Base-by-base conservation (phyloP, 2,113 vertebrate genomes). In the Lepus europaeus region DNA sequence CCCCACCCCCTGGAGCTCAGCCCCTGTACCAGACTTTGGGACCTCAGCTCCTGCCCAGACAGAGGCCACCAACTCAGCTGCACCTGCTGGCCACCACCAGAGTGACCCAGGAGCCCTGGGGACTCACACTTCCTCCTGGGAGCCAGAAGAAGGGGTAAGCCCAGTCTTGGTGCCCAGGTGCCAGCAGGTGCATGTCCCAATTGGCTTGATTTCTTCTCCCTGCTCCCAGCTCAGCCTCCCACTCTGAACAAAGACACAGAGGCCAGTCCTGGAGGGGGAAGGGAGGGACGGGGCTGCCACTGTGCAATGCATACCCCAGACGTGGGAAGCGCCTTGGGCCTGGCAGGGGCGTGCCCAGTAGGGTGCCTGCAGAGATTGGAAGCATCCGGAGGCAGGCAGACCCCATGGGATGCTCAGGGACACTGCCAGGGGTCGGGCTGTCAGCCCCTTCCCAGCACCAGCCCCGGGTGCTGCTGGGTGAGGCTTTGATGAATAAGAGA, bases 401-500 rank as follows among this genome's bases (percentile, higher is more conserved):
- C 29, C 51, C 49, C 29, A n/a, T 27, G 45, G 82, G 66, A 68
- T 51, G 51, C 64, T 39, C 33, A 31, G 31, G 27, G 6, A 8
- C 0, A 3, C 66, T 70, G 68, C 69, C 45, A 22, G 17, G 61
- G 59, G 20, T 74, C 4, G 0, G 72, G 59, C 33, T 59, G 19
- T 23, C 0, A 0, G 45, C 63, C 66, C 49, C 61, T 93, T 94
- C 73, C 79, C 68, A 73, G 25, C 5, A 6, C 10, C 13, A 31
- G 33, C 49, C 53, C 81, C 2, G 0, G 51, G 61, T 90, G 59
- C 81, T 85, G 53, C 87, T 87, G 76, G 68, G 20, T 68, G 64
- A 82, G 73, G 29, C 91, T 97, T 94, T 94, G 89, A 97, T 95
- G 93, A 95, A 92, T 94, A 96, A 95, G 91, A 95, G 45, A 95